Base-by-base conservation (phyloP, 2,113 vertebrate species). In the Uria lomvia region DNA sequence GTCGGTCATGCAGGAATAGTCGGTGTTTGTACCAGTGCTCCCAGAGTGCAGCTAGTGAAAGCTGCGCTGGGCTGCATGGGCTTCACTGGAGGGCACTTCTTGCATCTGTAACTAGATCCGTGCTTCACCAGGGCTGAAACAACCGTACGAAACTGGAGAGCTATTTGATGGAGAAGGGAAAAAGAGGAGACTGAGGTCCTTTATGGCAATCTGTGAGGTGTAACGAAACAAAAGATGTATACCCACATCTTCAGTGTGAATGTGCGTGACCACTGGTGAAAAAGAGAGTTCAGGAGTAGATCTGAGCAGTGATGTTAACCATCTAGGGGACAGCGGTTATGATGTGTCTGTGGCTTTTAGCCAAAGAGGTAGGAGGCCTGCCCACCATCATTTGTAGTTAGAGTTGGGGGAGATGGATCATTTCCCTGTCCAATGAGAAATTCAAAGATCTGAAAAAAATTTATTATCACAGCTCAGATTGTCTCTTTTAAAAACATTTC, bases 1-100 rank as follows among this genome's bases (percentile, higher is more conserved):
- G 27, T 15, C 0, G 1, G 52, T 36, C 13, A 6, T 4, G 29
- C 52, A 72, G 42, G 16, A 30, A 6, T 2, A 59, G 55, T 11
- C 0, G 1, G 20, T 21, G 34, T 62, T 72, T 23, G 11, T n/a
- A 60, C 2, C 42, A 45, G 42, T 21, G 26, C 50, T 76, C 40
- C 55, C 55, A 52, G 72, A n/a, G 65, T 5, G 32, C 43, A 49
- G 53, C 40, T 12, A 22, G 23, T 21, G 79, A 23, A 43, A 68
- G 50, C 59, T 92, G 81, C 36, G 2, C 42, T 49, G 67, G 32
- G 12, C 49, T 55, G 10, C 8, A 4, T 47, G 72, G 27, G 27
- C 53, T 58, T 18, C 59, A 6, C 34, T 38, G 38, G 26, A 77
- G 58, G 43, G 22, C 65, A 16, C 12, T 45, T 67, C 12, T 36